A percentile compares a stretch with the other conserved stretches of the same genome.
Conservation (phyloP, 1,140 invertebrate species). For the Calliphora vicina region DNA sequence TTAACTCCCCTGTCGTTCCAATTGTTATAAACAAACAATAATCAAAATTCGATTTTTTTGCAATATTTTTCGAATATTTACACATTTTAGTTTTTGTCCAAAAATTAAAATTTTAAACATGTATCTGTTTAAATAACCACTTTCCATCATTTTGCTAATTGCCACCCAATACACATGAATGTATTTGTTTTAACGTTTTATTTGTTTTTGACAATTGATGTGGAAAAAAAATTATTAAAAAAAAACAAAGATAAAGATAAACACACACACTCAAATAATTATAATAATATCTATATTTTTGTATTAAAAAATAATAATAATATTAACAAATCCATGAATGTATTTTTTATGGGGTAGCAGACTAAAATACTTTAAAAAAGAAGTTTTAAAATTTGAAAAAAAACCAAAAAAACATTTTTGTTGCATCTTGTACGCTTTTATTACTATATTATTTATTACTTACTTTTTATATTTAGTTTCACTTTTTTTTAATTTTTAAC, state of each 20-base stretch:
- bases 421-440: conserved; percentile 22
- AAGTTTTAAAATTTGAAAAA: conserved; percentile 6
- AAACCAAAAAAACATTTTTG: neutral
- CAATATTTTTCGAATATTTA: no score
- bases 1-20: no score
- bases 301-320: neutral
- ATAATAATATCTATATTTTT: neutral
- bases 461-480: neutral
- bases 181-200: no score
- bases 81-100: no score
- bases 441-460: neutral
- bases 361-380: conserved; percentile 51
- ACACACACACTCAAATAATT: conserved; percentile 16
- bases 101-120: no score
- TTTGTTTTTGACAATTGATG: neutral
- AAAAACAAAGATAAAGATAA: no score
- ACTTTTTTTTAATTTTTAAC: conserved; percentile 1
- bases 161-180: no score
- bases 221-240: neutral
- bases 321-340: conserved; percentile 20
- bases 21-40: no score
- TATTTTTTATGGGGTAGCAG: conserved; percentile 56
- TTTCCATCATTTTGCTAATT: no score
- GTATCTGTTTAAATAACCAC: no score
- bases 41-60: no score